Evolutionary conservation across 2,888 invertebrate genomes (phyloP).

Genomic region (Acrobasis suavella): DNA sequence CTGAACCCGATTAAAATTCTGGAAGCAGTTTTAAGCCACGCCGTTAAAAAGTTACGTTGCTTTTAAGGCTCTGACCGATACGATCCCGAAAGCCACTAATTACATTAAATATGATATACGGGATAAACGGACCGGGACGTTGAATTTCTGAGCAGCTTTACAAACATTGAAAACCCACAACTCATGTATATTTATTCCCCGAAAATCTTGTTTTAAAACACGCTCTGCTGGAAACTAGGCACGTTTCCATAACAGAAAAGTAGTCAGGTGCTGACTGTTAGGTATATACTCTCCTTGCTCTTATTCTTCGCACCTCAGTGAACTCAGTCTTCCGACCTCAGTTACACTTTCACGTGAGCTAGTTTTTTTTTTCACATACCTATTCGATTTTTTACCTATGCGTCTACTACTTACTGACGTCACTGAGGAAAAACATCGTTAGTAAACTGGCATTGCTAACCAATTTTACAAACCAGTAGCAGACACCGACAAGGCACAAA

Average conservation of each 20-base stretch:
- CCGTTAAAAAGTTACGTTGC: conserved; percentile 52
- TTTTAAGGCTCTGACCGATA: conserved; percentile 48
- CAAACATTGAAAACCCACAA: background rate
- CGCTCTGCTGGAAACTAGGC: background rate
- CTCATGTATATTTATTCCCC: background rate
- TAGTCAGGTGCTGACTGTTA: background rate
- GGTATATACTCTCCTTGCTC: too few species aligned
- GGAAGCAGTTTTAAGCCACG: conserved; percentile 56
- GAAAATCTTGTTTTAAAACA: background rate
- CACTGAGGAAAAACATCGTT: too few species aligned
- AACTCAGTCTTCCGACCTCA: too few species aligned
- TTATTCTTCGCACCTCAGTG: too few species aligned
- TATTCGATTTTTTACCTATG: too few species aligned
- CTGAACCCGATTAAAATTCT: conserved; percentile 58
- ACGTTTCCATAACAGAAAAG: background rate
- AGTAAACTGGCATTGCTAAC: too few species aligned
- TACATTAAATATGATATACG: conserved; percentile 27
- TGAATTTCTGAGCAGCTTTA: background rate
- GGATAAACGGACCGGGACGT: background rate
- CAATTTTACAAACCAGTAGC: too few species aligned
- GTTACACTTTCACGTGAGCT: too few species aligned
- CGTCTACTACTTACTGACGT: too few species aligned
- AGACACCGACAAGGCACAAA: too few species aligned
- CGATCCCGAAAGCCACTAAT: conserved; percentile 43
- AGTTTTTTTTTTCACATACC: too few species aligned